Conservation (phyloP, 2,888 invertebrate species). For the Cosmopolites sordidus region DNA sequence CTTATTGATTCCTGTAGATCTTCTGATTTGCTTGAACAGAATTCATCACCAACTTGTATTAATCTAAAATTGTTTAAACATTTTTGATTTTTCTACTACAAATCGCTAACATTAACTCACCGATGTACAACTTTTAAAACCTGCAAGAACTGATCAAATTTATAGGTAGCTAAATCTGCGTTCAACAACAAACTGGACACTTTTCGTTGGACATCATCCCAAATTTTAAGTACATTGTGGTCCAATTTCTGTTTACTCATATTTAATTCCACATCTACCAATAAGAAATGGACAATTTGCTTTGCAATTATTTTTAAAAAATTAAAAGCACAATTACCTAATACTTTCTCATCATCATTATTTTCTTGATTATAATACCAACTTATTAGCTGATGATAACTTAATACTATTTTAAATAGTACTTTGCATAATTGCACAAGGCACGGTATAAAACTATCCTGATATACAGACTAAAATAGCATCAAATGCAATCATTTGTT, state of each 20-base stretch:
- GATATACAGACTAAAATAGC: slow-evolving; percentile 50
- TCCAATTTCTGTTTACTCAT: slow-evolving; percentile 83
- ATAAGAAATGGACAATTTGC: slow-evolving; percentile 14
- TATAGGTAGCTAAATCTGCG: slow-evolving; percentile 77
- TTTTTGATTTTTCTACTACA: slow-evolving; percentile 3
- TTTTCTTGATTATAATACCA: slow-evolving; percentile 65
- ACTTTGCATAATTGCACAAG: slow-evolving; percentile 82
- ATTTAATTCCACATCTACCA: slow-evolving; percentile 57
- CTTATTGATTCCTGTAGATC: slow-evolving; percentile 83
- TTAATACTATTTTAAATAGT: slow-evolving; percentile 74
- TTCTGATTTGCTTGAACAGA: slow-evolving; percentile 83
- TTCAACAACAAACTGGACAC: slow-evolving; percentile 76
- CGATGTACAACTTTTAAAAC: slow-evolving; percentile 83
- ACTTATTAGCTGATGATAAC: slow-evolving; percentile 70
- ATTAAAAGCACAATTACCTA: background rate
- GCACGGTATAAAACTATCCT: slow-evolving; percentile 67
- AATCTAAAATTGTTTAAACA: slow-evolving; percentile 57
- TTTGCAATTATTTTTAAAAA: background rate
- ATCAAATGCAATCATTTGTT: background rate
- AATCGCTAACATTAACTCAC: slow-evolving; percentile 46
- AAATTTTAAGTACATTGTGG: slow-evolving; percentile 78
- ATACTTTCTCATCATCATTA: slow-evolving; percentile 28
- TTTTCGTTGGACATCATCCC: slow-evolving; percentile 93
- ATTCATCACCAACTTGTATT: slow-evolving; percentile 86
- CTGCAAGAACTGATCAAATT: slow-evolving; percentile 92